Evolutionary conservation across 2,888 invertebrate species (phyloP).

Genomic region (Apantesis nais): DNA sequence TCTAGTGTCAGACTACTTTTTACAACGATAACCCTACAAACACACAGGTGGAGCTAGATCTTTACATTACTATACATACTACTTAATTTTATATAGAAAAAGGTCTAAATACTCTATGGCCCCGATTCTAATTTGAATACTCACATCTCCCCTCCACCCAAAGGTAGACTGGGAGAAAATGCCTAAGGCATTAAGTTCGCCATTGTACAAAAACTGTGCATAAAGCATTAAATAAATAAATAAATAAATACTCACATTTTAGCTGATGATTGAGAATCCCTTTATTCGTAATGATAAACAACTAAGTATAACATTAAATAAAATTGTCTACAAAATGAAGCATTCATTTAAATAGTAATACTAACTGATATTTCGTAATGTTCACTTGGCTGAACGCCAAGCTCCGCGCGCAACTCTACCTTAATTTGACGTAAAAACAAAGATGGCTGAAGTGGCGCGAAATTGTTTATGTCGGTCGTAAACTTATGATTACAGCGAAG

Average conservation of each 20-base stretch:
- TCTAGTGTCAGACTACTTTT: background rate
- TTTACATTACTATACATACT: no score
- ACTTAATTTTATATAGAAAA: background rate
- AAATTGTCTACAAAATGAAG: slow-evolving; percentile 21
- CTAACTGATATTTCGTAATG: slow-evolving; percentile 35
- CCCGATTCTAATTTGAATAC: background rate
- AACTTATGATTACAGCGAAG: slow-evolving; percentile 33
- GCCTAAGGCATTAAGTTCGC: no score
- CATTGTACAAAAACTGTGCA: no score
- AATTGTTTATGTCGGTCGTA: slow-evolving; percentile 40
- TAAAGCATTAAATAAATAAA: no score
- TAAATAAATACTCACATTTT: background rate
- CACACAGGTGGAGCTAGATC: background rate
- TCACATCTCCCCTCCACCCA: no score
- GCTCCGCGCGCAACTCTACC: slow-evolving; percentile 21
- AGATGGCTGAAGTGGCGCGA: slow-evolving; percentile 46
- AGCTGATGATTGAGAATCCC: background rate
- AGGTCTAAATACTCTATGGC: background rate
- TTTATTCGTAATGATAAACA: background rate
- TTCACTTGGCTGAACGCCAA: slow-evolving; percentile 39
- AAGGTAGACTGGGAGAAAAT: no score
- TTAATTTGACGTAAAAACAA: slow-evolving; percentile 39
- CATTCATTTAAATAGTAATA: slow-evolving; percentile 34
- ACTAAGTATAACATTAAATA: background rate
- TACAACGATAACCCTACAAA: background rate